phyloP scores from a whole-genome alignment of 2,888 invertebrate species.

The Agapostemon virescens region DNA sequence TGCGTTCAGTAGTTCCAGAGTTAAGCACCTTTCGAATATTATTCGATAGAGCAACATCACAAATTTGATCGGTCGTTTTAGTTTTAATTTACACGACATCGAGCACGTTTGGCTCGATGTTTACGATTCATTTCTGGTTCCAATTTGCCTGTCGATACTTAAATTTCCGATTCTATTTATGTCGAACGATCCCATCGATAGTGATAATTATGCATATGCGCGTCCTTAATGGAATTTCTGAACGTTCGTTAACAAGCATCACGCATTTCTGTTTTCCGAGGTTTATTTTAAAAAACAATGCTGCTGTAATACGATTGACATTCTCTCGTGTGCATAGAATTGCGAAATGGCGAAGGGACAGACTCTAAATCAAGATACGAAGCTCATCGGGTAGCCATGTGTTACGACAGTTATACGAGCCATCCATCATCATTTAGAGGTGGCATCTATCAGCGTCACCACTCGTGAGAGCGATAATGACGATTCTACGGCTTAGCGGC shows the following conservation, averaged over 20 bases:
- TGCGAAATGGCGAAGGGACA: conserved; percentile 70
- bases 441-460: conserved; percentile 75
- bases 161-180: background rate
- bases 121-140: background rate
- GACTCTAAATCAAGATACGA: conserved; percentile 77
- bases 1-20: too few relatives aligned
- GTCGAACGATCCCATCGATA: background rate
- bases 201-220: background rate
- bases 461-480: conserved; percentile 73
- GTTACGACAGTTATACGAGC: conserved; percentile 78
- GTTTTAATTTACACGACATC: background rate
- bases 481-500: conserved; percentile 70
- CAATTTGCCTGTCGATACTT: background rate
- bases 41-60: background rate
- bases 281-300: conserved; percentile 52
- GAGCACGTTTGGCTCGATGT: background rate
- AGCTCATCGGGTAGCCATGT: conserved; percentile 75
- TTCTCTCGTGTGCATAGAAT: conserved; percentile 58
- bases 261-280: conserved; percentile 29
- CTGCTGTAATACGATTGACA: conserved; percentile 57
- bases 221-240: background rate
- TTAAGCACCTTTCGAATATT: too few relatives aligned
- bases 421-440: conserved; percentile 77
- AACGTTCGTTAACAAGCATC: background rate
- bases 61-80: background rate